phyloP scores from a whole-genome alignment of 2,113 vertebrate genomes.

The Alligator sinensis region DNA sequence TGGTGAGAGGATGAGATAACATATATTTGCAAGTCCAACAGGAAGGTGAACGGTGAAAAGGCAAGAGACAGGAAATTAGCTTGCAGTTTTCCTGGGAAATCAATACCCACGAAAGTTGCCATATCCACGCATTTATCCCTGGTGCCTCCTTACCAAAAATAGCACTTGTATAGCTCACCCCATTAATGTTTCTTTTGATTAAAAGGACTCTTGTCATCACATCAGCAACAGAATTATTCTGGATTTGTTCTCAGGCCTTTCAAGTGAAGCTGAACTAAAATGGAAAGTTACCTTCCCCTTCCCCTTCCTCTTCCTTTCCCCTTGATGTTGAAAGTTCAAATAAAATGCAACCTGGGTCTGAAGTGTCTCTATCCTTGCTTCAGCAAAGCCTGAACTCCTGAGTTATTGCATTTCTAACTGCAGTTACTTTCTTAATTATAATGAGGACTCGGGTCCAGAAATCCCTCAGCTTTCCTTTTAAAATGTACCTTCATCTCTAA shows the following conservation, averaged over 20 bases:
- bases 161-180: neutral
- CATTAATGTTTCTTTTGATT: neutral
- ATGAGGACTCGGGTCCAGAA: neutral
- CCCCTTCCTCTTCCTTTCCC: neutral
- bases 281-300: too few relatives aligned
- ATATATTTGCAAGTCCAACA: too few relatives aligned
- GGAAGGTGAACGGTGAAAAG: neutral
- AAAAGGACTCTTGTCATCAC: neutral
- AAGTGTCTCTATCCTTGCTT: neutral
- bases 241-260: neutral
- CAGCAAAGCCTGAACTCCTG: neutral
- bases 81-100: accelerated
- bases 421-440: neutral
- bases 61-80: neutral
- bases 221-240: neutral
- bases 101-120: neutral
- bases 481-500: neutral
- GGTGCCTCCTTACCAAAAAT: neutral
- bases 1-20: neutral
- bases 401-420: neutral
- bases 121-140: neutral
- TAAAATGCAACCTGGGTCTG: neutral
- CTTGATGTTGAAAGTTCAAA: neutral
- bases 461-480: neutral
- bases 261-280: neutral